Conservation (phyloP, 2,888 invertebrate genomes). For the Panzeria rudis region DNA sequence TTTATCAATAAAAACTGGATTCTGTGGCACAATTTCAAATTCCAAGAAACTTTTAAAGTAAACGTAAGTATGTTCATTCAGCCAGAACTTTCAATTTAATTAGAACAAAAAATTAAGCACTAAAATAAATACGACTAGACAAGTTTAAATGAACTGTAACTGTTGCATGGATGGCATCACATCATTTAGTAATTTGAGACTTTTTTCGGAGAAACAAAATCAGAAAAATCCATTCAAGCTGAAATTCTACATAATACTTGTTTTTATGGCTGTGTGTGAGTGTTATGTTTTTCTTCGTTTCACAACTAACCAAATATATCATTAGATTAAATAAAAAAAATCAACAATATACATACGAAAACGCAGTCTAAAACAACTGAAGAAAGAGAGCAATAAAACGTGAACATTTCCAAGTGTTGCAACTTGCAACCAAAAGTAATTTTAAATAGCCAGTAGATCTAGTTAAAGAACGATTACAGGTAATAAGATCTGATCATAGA, state of each 20-base stretch:
- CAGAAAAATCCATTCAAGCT: constrained; percentile 35
- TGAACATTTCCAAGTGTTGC: background rate
- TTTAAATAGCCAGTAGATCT: constrained; percentile 36
- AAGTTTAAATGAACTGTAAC: constrained; percentile 30
- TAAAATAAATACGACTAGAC: constrained; percentile 36
- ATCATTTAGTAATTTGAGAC: constrained; percentile 30
- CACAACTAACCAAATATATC: constrained; percentile 32
- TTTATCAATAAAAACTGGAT: background rate
- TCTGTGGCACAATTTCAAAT: background rate
- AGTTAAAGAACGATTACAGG: constrained; percentile 49
- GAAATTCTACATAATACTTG: background rate
- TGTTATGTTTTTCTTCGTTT: background rate
- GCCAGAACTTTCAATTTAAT: constrained; percentile 15
- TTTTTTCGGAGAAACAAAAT: background rate
- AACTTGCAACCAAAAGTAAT: background rate
- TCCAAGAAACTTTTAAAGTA: background rate
- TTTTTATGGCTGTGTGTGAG: background rate
- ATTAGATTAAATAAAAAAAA: constrained; percentile 6
- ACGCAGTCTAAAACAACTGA: background rate
- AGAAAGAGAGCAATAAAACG: constrained; percentile 26
- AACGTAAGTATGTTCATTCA: background rate
- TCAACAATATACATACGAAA: constrained; percentile 2
- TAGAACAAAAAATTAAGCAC: constrained; percentile 13
- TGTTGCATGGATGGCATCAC: constrained; percentile 25
- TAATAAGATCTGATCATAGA: constrained; percentile 50